phyloP scores from a whole-genome alignment of 1,140 invertebrate genomes.

The Latrodectus geometricus region DNA sequence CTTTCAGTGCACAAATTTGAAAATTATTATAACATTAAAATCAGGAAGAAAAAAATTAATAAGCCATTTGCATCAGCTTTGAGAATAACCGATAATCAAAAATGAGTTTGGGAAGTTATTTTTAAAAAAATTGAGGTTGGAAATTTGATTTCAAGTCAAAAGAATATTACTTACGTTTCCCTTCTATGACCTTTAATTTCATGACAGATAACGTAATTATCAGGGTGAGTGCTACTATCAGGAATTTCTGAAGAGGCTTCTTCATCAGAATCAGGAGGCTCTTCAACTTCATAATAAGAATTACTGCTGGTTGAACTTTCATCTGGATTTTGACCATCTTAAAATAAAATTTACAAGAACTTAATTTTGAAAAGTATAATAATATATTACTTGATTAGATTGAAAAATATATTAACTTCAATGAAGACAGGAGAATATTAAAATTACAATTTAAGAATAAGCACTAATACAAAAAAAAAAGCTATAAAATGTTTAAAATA shows the following conservation, averaged over 20 bases:
- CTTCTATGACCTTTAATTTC: conserved; percentile 17
- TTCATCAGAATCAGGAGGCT: conserved; percentile 55
- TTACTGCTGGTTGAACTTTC: conserved; percentile 27
- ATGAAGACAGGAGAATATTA: neutral
- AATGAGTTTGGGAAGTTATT: too few species aligned
- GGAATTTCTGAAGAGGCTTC: conserved; percentile 30
- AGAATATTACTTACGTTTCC: conserved; percentile 17
- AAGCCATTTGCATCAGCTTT: too few species aligned
- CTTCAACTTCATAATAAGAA: conserved; percentile 34
- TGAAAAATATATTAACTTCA: neutral
- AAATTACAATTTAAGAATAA: neutral
- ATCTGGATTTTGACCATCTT: conserved; percentile 11
- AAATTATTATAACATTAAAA: too few species aligned
- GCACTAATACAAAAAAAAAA: neutral
- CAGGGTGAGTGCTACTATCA: conserved; percentile 44
- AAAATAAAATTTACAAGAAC: neutral
- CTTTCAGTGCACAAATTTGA: too few species aligned
- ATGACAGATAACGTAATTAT: neutral
- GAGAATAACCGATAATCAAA: too few species aligned
- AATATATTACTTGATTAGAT: neutral
- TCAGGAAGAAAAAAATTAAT: too few species aligned
- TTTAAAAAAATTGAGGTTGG: neutral
- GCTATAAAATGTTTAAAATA: too few species aligned
- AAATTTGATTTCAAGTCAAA: neutral
- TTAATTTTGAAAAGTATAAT: neutral